Conservation (phyloP, 2,113 vertebrate genomes). For the Neopipo cinnamomea region DNA sequence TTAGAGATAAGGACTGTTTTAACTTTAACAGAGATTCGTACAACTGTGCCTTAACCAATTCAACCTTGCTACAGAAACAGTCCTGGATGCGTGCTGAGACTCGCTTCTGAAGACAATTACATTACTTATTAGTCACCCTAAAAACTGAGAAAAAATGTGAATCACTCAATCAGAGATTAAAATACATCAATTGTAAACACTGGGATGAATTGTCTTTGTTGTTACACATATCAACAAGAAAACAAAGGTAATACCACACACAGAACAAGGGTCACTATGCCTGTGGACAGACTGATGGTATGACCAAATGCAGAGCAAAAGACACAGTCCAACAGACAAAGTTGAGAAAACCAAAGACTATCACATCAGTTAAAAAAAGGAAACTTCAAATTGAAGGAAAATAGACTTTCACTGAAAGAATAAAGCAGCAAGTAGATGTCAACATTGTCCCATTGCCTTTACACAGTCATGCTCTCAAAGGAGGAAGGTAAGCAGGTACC, state of each 20-base stretch:
- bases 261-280: not conserved
- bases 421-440: not conserved
- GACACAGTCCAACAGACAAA: not conserved
- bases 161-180: not conserved
- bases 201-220: not conserved
- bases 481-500: not conserved
- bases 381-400: not conserved
- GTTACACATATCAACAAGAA: not conserved
- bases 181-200: not conserved
- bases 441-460: not conserved
- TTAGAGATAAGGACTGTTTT: not conserved
- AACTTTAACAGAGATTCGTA: not conserved
- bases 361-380: not conserved
- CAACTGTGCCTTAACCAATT: not conserved
- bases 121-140: not conserved
- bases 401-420: not conserved
- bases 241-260: not conserved
- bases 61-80: not conserved
- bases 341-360: not conserved
- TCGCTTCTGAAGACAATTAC: not conserved
- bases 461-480: not conserved
- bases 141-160: not conserved
- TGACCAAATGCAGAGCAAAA: not conserved
- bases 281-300: accelerated
- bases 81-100: no score